A percentile compares a stretch with the other conserved stretches of the same genome.
These are phyloP conservation scores for Perca schrenkii DNA, from an alignment of 2,113 vertebrate genomes.

Conservation along the genomic window DNA sequence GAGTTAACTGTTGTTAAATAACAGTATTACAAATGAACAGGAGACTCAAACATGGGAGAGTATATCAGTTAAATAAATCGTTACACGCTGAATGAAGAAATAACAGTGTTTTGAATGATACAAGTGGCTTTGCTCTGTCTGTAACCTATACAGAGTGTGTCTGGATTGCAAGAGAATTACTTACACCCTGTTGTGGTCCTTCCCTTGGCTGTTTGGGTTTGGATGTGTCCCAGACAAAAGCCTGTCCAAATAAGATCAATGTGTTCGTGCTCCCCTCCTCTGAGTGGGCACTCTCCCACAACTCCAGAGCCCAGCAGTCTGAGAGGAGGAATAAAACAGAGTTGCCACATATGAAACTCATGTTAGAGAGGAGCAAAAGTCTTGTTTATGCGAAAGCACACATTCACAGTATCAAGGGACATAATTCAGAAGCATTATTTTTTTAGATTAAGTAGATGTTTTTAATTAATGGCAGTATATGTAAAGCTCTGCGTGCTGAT, in stretches of 20 bases:
- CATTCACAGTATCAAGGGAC: neutral
- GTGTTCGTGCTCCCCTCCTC: constrained; percentile 64
- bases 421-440: constrained; percentile 4
- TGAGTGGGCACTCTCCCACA: constrained; percentile 54
- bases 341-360: constrained; percentile 4
- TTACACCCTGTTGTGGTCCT: constrained; percentile 71
- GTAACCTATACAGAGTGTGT: constrained; percentile 64
- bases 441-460: neutral
- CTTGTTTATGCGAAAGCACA: constrained; percentile 15
- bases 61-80: constrained; percentile 45
- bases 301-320: constrained; percentile 25
- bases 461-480: neutral
- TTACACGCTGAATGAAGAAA: constrained; percentile 59
- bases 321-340: constrained; percentile 38
- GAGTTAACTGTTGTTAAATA: constrained; percentile 13
- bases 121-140: constrained; percentile 61
- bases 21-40: neutral
- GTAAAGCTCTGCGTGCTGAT: neutral
- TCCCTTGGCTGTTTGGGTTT: constrained; percentile 74
- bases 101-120: constrained; percentile 44
- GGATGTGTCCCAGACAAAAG: constrained; percentile 74
- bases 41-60: neutral
- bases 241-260: constrained; percentile 75
- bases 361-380: constrained; percentile 12
- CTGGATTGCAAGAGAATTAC: constrained; percentile 68